Base-by-base conservation (phyloP, 2,888 invertebrate species). In the Psylliodes chrysocephalus region DNA sequence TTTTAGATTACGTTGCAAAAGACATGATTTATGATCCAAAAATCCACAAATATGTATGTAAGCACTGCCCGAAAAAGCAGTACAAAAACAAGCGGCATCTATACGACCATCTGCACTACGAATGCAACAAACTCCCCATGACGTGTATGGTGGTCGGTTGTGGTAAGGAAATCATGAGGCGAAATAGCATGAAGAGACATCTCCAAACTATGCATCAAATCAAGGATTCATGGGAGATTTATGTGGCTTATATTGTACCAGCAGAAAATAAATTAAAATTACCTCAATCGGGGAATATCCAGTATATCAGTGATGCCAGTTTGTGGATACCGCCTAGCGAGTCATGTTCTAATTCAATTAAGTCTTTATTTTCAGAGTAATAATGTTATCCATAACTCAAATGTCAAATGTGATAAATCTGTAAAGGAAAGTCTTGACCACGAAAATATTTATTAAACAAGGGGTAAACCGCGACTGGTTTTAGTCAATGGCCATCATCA, bases 141-240 rank as follows among this genome's bases (percentile, higher is more conserved):
- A 61, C 53, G 0, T 71, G 71, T 33, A 51, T 51, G 30, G 62
- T 64, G 17, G 52, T 49, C 8, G 47, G 64, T 15, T 71, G 72
- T 33, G 60, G 64, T 7, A 61, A 59, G 44, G 64, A 28, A 60
- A 69, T 71, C 10, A 67, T 64, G 2, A 65, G 73, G 10, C 66
- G 64, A 60, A 70, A 73, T 44, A 73, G 69, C 46, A 66, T 72
- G 68, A 71, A 70, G 51, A 56, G 73, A 15, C 73, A 73, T 30
- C 44, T 73, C 4, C 15, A 33, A 0, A 28, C 14, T 1, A 44
- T 15, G 7, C 55, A 56, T 15, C 14, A 19, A 15, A 19, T 56
- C 0, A 10, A 6, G 8, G 53, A 46, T 25, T 17, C 52, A 22
- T 60, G 60, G 53, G 60, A 60, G 10, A 18, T 35, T 15, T 53